Evolutionary conservation across 1,140 invertebrate genomes (phyloP).

Genomic region (Aphelenchoides besseyi): DNA sequence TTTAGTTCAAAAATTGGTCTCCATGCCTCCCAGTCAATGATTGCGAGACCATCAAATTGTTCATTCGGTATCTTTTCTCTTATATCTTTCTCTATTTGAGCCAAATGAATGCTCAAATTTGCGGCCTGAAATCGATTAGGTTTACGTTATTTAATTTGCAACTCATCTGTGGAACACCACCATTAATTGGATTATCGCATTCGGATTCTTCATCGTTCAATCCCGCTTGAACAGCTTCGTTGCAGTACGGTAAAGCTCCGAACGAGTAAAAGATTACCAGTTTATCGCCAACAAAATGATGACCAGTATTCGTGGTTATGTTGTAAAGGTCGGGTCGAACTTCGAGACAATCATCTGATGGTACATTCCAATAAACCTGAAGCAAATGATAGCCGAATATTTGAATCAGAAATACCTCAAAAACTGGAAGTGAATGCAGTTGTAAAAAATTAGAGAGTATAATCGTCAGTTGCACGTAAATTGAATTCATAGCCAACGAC

Average conservation of each 20-base stretch:
- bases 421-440: no score
- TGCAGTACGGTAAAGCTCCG: constrained; percentile 11
- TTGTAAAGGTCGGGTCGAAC: not conserved
- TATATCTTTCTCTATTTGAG: constrained; percentile 38
- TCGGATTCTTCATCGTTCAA: not conserved
- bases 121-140: constrained; percentile 2
- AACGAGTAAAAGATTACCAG: constrained; percentile 17
- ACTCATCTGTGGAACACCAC: constrained; percentile 3
- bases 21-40: constrained; percentile 82
- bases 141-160: no score
- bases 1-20: constrained; percentile 73
- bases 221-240: not conserved
- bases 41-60: constrained; percentile 69
- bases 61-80: constrained; percentile 35
- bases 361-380: constrained; percentile 18
- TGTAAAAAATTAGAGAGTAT: no score
- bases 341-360: not conserved
- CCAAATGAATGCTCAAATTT: constrained; percentile 38
- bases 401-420: no score
- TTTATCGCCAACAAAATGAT: constrained; percentile 1
- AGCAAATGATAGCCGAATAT: not conserved
- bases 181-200: not conserved
- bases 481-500: no score
- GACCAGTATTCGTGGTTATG: constrained; percentile 13
- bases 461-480: no score